Base-by-base conservation (phyloP, 1,140 invertebrate genomes). In the Gonatopus flavifemur region DNA sequence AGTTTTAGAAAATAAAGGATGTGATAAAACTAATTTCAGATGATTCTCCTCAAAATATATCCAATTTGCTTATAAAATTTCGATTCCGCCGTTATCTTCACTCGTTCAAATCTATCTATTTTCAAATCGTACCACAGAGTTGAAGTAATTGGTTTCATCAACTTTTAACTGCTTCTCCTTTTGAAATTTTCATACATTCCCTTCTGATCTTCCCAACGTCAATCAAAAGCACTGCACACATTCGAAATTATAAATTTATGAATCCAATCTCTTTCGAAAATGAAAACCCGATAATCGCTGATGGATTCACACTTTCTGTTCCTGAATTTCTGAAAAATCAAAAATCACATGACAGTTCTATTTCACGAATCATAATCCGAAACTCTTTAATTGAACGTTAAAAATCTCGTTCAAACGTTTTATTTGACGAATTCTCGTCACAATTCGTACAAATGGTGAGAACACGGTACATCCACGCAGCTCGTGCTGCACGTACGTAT, bases 331-430 rank as follows among this genome's bases (percentile, higher is more conserved):
- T 43, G 49, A 52, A 47, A 47, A 33, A 20, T 47, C 38, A 47
- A 52, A 47, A 25, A 47, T 52, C 22, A 19, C 31, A 15, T 37
- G 13, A 38, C 25, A 43, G 49, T 30, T 25, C 24, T 16, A 38
- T 39, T 47, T 25, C 35, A 13, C 28, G 22, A 52, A 52, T 52
- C 41, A 43, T 49, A 25, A 20, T 30, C 22, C 46, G 33, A 37
- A 50, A 42, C 31, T 54, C 52, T n/a, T 54, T 54, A 49, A 54
- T 49, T 54, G 43, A 54, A 50, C 47, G 33, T 16, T 33, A 47
- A 50, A 50, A 54, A 21, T 39, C 36, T 28, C 50, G 43, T 52
- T 49, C 22, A 37, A 41, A 31, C 28, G 13, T 36, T 49, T 48
- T 48, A 36, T 48, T 21, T 20, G 21, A 32, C 42, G 19, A 20